Percentiles rank a stretch among this genome's conserved stretches.
phyloP scores from a whole-genome alignment of 2,888 invertebrate genomes.

The Incurvaria masculella region DNA sequence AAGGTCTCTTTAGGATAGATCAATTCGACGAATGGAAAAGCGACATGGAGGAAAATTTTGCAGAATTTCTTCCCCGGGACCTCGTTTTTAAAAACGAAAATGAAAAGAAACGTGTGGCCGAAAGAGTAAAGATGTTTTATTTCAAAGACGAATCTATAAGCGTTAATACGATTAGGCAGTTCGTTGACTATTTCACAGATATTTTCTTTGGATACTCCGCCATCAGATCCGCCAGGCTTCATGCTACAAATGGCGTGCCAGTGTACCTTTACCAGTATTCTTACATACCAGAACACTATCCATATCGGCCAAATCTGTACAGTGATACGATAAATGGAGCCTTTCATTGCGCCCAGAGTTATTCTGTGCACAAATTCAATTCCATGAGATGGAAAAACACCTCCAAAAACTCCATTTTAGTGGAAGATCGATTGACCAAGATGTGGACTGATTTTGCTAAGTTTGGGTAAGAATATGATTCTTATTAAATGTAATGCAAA shows the following conservation, averaged over 20 bases:
- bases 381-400: neutral
- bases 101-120: conserved; percentile 1
- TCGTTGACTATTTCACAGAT: neutral
- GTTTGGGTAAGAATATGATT: neutral
- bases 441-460: neutral
- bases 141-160: neutral
- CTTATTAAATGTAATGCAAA: too few species aligned
- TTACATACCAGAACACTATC: neutral
- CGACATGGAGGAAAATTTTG: conserved; percentile 11
- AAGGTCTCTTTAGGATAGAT: conserved; percentile 7
- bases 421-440: neutral
- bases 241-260: neutral
- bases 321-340: neutral
- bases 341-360: neutral
- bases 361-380: neutral
- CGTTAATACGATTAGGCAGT: neutral
- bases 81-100: conserved; percentile 4
- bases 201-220: neutral
- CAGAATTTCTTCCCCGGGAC: conserved; percentile 10
- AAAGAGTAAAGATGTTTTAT: neutral
- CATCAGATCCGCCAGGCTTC: neutral
- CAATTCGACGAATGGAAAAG: conserved; percentile 8
- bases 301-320: neutral
- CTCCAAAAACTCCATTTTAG: too few species aligned
- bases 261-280: neutral